Conservation (phyloP, 2,888 invertebrate genomes). For the Eurytoma adleriae region DNA sequence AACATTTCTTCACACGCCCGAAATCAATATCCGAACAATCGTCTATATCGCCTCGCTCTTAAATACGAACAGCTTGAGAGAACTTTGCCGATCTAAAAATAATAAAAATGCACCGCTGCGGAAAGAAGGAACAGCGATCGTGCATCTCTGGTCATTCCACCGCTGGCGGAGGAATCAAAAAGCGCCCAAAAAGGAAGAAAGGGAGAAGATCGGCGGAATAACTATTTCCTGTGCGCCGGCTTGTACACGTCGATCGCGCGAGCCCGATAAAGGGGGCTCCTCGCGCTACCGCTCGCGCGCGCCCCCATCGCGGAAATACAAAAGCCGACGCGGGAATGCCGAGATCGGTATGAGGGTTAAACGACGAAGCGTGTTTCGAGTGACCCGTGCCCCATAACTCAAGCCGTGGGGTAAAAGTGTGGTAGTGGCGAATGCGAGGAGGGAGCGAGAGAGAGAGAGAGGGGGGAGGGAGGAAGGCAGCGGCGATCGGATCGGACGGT, state of each 20-base stretch:
- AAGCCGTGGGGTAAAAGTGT: conserved; percentile 58
- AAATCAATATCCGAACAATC: background rate
- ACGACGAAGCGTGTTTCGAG: conserved; percentile 74
- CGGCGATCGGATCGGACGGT: conserved; percentile 69
- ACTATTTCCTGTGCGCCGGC: conserved; percentile 57
- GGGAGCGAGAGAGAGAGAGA: conserved; percentile 50
- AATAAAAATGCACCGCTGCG: background rate
- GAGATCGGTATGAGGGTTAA: conserved; percentile 71
- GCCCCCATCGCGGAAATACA: conserved; percentile 65
- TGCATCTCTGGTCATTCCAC: conserved; percentile 23
- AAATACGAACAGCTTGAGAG: background rate
- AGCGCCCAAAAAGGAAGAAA: conserved; percentile 20
- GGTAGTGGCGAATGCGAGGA: conserved; percentile 26
- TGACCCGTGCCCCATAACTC: conserved; percentile 73
- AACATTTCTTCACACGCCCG: background rate
- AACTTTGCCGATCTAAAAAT: background rate
- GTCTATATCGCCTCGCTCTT: background rate
- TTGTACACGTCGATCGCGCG: conserved; percentile 59
- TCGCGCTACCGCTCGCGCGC: conserved; percentile 58
- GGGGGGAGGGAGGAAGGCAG: conserved; percentile 62
- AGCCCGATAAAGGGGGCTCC: conserved; percentile 59
- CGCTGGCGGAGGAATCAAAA: conserved; percentile 29
- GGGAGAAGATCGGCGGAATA: conserved; percentile 44
- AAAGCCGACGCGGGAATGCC: conserved; percentile 67
- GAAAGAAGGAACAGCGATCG: conserved; percentile 18